Base-by-base conservation (phyloP, 1,140 invertebrate species). In the Maniola jurtina region DNA sequence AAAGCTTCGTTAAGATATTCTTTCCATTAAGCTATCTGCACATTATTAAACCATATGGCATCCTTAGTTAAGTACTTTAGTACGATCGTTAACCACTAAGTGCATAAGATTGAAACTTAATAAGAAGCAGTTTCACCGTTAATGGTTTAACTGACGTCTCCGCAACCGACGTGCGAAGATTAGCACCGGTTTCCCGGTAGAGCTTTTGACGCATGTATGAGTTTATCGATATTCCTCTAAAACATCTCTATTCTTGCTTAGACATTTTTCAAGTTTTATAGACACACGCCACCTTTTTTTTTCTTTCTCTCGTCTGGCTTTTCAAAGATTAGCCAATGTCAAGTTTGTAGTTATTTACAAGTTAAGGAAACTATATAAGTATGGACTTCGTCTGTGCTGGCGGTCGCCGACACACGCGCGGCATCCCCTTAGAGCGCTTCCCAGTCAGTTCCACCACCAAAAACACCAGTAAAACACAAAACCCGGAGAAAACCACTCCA, bases 111-210 rank as follows among this genome's bases (percentile, higher is more conserved):
- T 75, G 73, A 71, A 68, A 72, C 72, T 78, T 75, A 82, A 82
- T 82, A 81, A 80, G 79, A 71, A 81, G 75, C 75, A 68, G 75
- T 79, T 79, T 79, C 72, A 77, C 83, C 77, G 69, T 84, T 84
- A 83, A 80, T 80, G 78, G 76, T 65, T 72, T 65, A 69, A 74
- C 76, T 79, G 75, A 83, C 77, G 76, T 84, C 83, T 84, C 79
- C 78, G 75, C 66, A 55, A 81, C 73, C 72, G 66, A 66, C 71
- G 78, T 72, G 60, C 67, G 64, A 65, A 66, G 72, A 71, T 75
- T 70, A 77, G 75, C 70, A 77, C 74, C 69, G 75, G 75, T 79
- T 81, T 70, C 33, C 14, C 45, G 45, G 14, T 47, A 60, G 40
- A 33, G 58, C 33, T 58, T 42, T 64, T n/a, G 13, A 34, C n/a